Base-by-base conservation (phyloP, 2,888 invertebrate species). In the Tuta absoluta region DNA sequence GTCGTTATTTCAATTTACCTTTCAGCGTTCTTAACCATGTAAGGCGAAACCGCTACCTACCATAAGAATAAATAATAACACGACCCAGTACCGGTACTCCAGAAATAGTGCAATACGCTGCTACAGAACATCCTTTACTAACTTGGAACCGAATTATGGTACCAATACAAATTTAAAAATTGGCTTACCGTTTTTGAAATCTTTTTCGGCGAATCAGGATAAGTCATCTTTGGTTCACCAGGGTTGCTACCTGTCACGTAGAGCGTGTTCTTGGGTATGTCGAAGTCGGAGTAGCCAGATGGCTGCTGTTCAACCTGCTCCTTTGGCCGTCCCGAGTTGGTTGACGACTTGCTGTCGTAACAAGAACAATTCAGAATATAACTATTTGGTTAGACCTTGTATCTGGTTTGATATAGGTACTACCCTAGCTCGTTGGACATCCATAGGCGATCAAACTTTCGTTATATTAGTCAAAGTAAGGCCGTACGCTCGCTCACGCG, bases 191-290 rank as follows among this genome's bases (percentile, higher is more conserved):
- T 87, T 79, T 91, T 91, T 3, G 91, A 88, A 64, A 90, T 86
- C 76, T 90, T 91, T 75, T 90, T 89, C 1, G 91, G 89, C 10
- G 89, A 81, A 70, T 91, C 91, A 62, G 78, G 80, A 70, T 90
- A 91, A 0, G 84, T 86, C 84, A 88, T 90, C 74, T 91, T 91
- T 19, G 91, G 91, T 68, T 91, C 91, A 3, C 91, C 91, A 1
- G 91, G 91, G 68, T 91, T 90, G 70, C 91, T 91, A 7, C 91
- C 91, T 21, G 89, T 80, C 23, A 91, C 91, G 65, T 87, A 83
- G 70, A 91, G 73, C n/a, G 91, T 91, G 68, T 80, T 90, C 68
- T 90, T 91, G 7, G 91, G 87, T 67, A 90, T 86, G 66, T 90
- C 85, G 65, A 84, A 87, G 68, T 90, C 90, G 0, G 91, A 90